Base-by-base conservation (phyloP, 2,113 vertebrate species). In the Ageneiosus marmoratus region DNA sequence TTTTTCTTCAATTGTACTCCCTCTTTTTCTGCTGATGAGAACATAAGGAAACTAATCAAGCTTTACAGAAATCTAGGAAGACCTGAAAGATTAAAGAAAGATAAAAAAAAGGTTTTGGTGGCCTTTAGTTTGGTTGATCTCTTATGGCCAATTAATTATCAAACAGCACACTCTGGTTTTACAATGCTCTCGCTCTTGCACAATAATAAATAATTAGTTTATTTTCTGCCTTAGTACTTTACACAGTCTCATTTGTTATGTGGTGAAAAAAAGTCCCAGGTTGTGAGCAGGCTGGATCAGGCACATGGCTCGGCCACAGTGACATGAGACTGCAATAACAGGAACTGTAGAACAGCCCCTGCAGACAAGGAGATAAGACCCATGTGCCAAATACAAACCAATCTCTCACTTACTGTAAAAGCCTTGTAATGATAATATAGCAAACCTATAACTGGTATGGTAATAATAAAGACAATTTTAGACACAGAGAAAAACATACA, bases 301-400 rank as follows among this genome's bases (percentile, higher is more conserved):
- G 85, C 81, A 85, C 88, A 81, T 72, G 88, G 78, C 46, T 87
- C 88, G 84, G 91, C 87, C 88, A 69, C 87, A 44, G 77, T 67
- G 69, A 80, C 77, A 81, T 53, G 27, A 85, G 79, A 80, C 83
- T 29, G 88, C 90, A 94, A 93, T 91, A 93, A 94, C 94, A 94
- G 93, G 94, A 94, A 94, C 92, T 89, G n/a, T 79, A 55, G 81
- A 72, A 82, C 48, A 72, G 82, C 87, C 85, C 84, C 93, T 94
- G 94, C 88, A 91, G 89, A 41, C 80, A 85, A 83, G 83, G 89
- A 93, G 93, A 94, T 94, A 94, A 94, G 93, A 88, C 83, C 58
- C 58, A 11, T 20, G 32, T n/a, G 58, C 85, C 86, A 80, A 84
- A 82, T 86, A 87, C 89, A 87, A 88, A 80, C 83, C 22, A 24